phyloP scores from a whole-genome alignment of 2,113 vertebrate genomes.

The Zapornia atra region DNA sequence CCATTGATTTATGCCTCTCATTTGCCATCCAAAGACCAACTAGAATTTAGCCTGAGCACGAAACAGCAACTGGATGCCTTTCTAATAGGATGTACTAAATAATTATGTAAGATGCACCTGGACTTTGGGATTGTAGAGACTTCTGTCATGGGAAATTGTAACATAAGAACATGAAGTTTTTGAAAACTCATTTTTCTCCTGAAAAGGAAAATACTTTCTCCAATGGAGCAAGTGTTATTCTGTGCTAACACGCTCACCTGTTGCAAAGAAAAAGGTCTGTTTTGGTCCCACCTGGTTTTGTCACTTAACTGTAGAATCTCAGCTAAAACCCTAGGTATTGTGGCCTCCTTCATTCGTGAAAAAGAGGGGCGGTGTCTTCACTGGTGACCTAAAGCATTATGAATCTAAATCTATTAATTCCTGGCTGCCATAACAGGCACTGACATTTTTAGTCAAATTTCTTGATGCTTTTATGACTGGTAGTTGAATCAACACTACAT shows the following conservation, averaged over 20 bases:
- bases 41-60: neutral
- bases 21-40: neutral
- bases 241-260: neutral
- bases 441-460: neutral
- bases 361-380: neutral
- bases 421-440: neutral
- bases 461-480: neutral
- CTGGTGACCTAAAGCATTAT: neutral
- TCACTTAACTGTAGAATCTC: neutral
- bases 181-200: neutral
- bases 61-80: neutral
- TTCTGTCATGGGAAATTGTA: neutral
- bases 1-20: conserved; percentile 21
- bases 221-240: neutral
- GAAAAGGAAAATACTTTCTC: neutral
- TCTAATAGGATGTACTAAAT: neutral
- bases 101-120: neutral
- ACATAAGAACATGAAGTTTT: neutral
- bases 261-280: neutral
- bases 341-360: neutral
- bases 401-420: neutral
- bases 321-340: neutral
- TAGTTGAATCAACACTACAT: neutral
- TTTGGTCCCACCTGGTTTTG: neutral
- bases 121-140: neutral